Evolutionary conservation across 2,113 vertebrate species (phyloP).

Genomic region (Thunnus maccoyii): DNA sequence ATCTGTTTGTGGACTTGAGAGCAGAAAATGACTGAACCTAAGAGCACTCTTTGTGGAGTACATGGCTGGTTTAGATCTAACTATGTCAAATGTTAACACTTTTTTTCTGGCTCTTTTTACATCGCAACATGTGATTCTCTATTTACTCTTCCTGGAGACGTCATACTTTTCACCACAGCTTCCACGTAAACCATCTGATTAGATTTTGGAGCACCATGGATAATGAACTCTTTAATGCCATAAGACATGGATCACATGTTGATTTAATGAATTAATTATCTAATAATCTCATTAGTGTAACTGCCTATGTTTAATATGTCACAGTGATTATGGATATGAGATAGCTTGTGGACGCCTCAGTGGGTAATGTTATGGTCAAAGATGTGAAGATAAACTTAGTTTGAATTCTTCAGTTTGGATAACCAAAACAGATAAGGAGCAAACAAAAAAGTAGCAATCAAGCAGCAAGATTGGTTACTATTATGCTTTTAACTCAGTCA

Average conservation of each 20-base stretch:
- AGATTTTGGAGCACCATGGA: neutral
- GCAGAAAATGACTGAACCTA: neutral
- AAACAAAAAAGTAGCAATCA: neutral
- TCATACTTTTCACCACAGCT: neutral
- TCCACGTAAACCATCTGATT: constrained; percentile 14
- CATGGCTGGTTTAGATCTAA: neutral
- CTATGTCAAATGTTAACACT: neutral
- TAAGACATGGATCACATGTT: neutral
- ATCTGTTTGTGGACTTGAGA: neutral
- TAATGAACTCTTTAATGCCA: neutral
- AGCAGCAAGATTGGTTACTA: neutral
- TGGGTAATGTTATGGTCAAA: neutral
- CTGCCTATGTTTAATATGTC: constrained; percentile 36
- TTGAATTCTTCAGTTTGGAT: neutral
- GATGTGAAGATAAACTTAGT: neutral
- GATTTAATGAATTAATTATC: constrained; percentile 39
- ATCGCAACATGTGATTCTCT: neutral
- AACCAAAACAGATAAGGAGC: neutral
- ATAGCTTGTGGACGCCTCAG: neutral
- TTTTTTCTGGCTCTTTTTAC: neutral
- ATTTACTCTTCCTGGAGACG: neutral
- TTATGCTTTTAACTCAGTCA: neutral
- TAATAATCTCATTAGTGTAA: constrained; percentile 43
- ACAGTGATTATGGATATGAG: constrained; percentile 48
- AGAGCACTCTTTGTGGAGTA: neutral